Conservation (phyloP, 2,888 invertebrate species). For the Protodeltote pygarga region DNA sequence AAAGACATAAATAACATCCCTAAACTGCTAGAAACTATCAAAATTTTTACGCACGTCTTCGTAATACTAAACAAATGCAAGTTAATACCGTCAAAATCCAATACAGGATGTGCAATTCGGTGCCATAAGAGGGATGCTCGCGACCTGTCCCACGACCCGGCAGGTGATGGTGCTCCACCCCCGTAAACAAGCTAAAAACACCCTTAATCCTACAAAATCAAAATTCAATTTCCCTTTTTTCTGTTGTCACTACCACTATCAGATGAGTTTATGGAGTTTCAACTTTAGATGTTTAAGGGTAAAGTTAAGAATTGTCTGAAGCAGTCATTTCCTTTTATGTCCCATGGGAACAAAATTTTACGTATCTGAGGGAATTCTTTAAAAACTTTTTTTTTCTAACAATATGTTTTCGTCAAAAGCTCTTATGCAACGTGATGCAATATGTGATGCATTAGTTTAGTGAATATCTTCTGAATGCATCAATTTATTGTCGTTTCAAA, state of each 20-base stretch:
- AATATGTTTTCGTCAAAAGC: slow-evolving; percentile 43
- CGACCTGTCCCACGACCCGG: slow-evolving; percentile 83
- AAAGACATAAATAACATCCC: too few relatives aligned
- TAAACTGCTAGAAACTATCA: too few relatives aligned
- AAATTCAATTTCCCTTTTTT: slow-evolving; percentile 24
- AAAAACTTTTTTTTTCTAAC: slow-evolving; percentile 45
- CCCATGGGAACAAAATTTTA: slow-evolving; percentile 81
- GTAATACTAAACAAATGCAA: slow-evolving; percentile 23
- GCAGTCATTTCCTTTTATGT: slow-evolving; percentile 24
- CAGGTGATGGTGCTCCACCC: slow-evolving; percentile 73
- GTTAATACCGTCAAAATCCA: slow-evolving; percentile 44
- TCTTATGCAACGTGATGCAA: slow-evolving; percentile 45
- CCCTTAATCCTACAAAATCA: slow-evolving; percentile 23
- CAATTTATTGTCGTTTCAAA: slow-evolving; percentile 41
- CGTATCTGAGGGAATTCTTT: slow-evolving; percentile 77
- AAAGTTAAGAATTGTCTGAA: slow-evolving; percentile 30
- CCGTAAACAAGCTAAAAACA: slow-evolving; percentile 34
- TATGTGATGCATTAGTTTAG: slow-evolving; percentile 48
- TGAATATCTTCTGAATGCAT: slow-evolving; percentile 43
- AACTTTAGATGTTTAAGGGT: slow-evolving; percentile 1
- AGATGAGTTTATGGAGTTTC: slow-evolving; percentile 1
- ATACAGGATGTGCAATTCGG: slow-evolving; percentile 75
- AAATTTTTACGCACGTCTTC: slow-evolving; percentile 10
- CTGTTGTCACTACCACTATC: background rate
- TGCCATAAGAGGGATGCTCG: slow-evolving; percentile 80